A percentile compares a stretch with the other conserved stretches of the same genome.
phyloP scores from a whole-genome alignment of 2,888 invertebrate genomes.

The Xanthia togata region DNA sequence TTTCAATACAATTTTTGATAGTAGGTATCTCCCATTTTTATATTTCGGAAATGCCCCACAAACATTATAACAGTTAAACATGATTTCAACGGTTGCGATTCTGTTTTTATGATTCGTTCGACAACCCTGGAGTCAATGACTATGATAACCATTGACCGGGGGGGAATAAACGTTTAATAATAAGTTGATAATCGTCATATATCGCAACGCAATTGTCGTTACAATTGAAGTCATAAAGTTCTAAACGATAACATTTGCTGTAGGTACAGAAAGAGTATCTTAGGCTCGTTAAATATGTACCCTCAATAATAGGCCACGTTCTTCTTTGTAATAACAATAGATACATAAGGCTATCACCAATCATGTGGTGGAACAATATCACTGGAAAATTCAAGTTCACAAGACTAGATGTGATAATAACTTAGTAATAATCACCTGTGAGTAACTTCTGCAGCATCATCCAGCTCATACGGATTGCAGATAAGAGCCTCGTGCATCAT shows the following conservation, averaged over 20 bases:
- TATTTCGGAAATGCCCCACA: background rate
- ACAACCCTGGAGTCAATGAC: conserved; percentile 45
- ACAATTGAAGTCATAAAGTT: conserved; percentile 59
- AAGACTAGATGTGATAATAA: background rate
- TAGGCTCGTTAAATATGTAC: background rate
- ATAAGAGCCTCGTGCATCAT: conserved; percentile 98
- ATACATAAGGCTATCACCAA: background rate
- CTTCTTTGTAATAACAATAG: conserved; percentile 1
- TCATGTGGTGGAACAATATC: background rate
- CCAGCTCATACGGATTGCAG: conserved; percentile 97
- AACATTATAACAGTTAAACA: conserved; percentile 5
- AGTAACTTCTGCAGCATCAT: conserved; percentile 96
- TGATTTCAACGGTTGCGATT: conserved; percentile 14
- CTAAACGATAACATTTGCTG: conserved; percentile 34
- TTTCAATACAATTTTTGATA: background rate
- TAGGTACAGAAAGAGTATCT: conserved; percentile 31
- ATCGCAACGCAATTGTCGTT: conserved; percentile 28
- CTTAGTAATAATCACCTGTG: conserved; percentile 90
- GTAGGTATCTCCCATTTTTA: background rate
- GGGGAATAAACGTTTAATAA: conserved; percentile 49
- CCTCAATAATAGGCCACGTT: background rate
- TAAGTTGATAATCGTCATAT: conserved; percentile 46
- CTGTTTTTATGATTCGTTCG: conserved; percentile 33
- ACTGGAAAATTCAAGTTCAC: conserved; percentile 3
- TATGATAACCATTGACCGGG: conserved; percentile 52